Percentiles rank a stretch among this genome's conserved stretches.
Conservation (phyloP, 2,113 vertebrate genomes). For the Brachypteracias leptosomus region DNA sequence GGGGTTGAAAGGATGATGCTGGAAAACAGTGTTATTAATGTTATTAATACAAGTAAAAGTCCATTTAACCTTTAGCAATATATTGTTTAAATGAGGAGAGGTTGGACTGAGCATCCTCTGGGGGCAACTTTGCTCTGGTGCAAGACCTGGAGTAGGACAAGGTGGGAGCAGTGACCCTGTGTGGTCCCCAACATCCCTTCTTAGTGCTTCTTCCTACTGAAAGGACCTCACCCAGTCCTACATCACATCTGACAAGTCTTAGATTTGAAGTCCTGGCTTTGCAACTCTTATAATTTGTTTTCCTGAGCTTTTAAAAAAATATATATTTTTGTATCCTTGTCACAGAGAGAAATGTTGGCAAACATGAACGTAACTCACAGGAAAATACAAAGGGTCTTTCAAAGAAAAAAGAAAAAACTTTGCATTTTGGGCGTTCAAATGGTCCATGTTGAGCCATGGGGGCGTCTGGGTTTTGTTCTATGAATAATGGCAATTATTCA, state of each 20-base stretch:
- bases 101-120: neutral
- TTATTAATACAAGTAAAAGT: neutral
- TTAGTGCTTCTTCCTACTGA: neutral
- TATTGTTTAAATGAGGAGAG: neutral
- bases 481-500: neutral
- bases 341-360: neutral
- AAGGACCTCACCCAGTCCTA: neutral
- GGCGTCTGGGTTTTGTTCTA: neutral
- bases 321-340: neutral
- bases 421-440: neutral
- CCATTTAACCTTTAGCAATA: neutral
- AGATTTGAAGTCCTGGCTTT: neutral
- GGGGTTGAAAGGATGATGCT: neutral
- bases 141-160: neutral
- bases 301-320: neutral
- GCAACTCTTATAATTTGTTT: neutral
- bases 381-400: neutral
- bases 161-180: neutral
- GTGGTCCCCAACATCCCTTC: neutral
- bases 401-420: neutral
- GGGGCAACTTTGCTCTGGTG: rapidly evolving
- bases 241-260: neutral
- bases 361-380: neutral
- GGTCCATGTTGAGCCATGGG: neutral
- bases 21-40: neutral